phyloP scores from a whole-genome alignment of 2,113 vertebrate genomes.

The Perca fluviatilis region DNA sequence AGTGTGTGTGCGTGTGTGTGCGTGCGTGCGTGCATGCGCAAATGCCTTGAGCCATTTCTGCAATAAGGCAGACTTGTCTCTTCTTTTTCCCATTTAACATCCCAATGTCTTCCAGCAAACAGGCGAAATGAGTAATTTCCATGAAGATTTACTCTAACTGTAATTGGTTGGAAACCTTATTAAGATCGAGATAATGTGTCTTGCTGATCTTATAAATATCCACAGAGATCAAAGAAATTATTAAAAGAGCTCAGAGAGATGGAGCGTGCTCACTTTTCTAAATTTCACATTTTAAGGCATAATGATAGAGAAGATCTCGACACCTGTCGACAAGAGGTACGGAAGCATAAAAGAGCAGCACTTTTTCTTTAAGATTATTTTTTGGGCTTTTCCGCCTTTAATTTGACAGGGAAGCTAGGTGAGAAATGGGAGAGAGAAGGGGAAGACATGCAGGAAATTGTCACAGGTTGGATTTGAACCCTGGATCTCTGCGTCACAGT shows the following conservation, averaged over 20 bases:
- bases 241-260: not conserved
- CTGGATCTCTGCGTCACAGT: no score
- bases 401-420: no score
- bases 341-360: conserved; percentile 1
- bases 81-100: conserved; percentile 33
- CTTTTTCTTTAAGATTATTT: no score
- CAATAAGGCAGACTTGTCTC: conserved; percentile 37
- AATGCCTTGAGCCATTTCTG: conserved; percentile 50
- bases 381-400: no score
- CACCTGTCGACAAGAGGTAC: not conserved
- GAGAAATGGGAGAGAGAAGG: no score
- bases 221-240: conserved; percentile 49
- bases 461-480: no score
- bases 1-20: conserved; percentile 14
- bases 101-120: conserved; percentile 47
- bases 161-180: conserved; percentile 74
- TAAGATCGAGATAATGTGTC: conserved; percentile 71
- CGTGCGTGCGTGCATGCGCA: conserved; percentile 13
- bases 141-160: conserved; percentile 57
- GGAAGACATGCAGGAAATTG: no score
- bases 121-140: conserved; percentile 46
- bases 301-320: not conserved
- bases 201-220: conserved; percentile 61
- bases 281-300: conserved; percentile 19
- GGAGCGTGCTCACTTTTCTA: not conserved